These are phyloP conservation scores for Eupeodes latifasciatus DNA, from an alignment of 2,888 invertebrate genomes.

Conservation along the genomic window DNA sequence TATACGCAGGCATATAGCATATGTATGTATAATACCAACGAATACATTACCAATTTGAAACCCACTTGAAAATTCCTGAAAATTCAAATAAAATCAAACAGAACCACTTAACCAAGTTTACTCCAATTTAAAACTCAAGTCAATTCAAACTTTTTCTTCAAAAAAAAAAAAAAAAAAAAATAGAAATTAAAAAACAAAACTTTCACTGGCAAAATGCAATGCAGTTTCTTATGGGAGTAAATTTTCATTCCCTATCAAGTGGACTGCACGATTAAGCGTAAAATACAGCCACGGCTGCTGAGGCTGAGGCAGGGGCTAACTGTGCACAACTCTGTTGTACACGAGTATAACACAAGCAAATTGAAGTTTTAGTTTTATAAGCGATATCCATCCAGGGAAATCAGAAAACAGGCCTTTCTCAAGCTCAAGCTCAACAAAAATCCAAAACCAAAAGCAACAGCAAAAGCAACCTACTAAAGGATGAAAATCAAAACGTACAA, in stretches of 20 bases:
- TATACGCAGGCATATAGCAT: background rate
- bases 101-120: background rate
- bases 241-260: conserved; percentile 43
- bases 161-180: background rate
- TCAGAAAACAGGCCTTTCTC: conserved; percentile 26
- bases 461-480: conserved; percentile 11
- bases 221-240: conserved; percentile 53
- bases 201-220: conserved; percentile 46
- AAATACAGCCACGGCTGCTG: conserved; percentile 17
- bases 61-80: background rate
- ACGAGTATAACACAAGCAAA: conserved; percentile 5
- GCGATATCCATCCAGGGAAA: conserved; percentile 36
- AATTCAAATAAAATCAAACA: conserved; percentile 18
- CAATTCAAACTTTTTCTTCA: conserved; percentile 22
- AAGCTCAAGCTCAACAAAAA: conserved; percentile 9
- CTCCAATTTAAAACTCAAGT: conserved; percentile 13
- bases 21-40: too few species aligned
- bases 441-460: background rate
- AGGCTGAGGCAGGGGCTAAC: background rate
- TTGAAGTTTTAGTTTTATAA: conserved; percentile 39
- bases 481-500: conserved; percentile 44
- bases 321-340: background rate
- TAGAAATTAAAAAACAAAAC: conserved; percentile 3
- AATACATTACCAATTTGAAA: background rate
- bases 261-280: conserved; percentile 55